Evolutionary conservation across 2,888 invertebrate genomes (phyloP), one percentile per base, ranked within the genome.

Genomic region (Lampropteryx suffumata): DNA sequence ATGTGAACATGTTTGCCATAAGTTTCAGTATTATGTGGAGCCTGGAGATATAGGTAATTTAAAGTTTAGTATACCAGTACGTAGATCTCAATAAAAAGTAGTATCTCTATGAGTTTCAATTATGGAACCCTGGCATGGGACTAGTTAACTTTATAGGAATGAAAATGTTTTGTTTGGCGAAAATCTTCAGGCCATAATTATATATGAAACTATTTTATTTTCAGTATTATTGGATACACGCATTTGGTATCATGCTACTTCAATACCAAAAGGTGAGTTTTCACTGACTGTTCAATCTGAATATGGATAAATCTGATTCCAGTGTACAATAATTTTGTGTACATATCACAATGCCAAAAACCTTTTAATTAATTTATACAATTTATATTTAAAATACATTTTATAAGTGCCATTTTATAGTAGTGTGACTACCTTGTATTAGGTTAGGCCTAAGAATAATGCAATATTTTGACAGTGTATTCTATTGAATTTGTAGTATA

Each of bases 211-310:
- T 26, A 24, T 11, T 29, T 8, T 36, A 4, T 32, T 87, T 92
- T 57, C 84, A 95, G 95, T 98, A 52, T 90, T 98, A 50, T 89
- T 98, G 43, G 97, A 98, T 73, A 98, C 98, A 0, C 93, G 97
- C 64, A 92, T 96, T 55, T 98, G 98, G 98, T 98, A 97, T 77
- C 97, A 98, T 79, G 93, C 95, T 42, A 98, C 98, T 28, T 93
- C 92, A 62, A 95, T 97, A 49, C 93, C 94, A 35, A 94, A 94
- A 59, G 95, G 95, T 4, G 93, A 95, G 71, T 94, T 98, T 67
- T 96, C 97, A 62, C 90, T 98, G 33, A 96, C 97, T 9, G 93
- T 98, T 51, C 97, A 97, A 65, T 98, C 98, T 0, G 98, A 98
- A 79, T 98, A 97, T 84, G 97, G 98, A 65, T 74, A 52, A 64